Base-by-base conservation (phyloP, 2,888 invertebrate genomes). In the Agriotes lineatus region DNA sequence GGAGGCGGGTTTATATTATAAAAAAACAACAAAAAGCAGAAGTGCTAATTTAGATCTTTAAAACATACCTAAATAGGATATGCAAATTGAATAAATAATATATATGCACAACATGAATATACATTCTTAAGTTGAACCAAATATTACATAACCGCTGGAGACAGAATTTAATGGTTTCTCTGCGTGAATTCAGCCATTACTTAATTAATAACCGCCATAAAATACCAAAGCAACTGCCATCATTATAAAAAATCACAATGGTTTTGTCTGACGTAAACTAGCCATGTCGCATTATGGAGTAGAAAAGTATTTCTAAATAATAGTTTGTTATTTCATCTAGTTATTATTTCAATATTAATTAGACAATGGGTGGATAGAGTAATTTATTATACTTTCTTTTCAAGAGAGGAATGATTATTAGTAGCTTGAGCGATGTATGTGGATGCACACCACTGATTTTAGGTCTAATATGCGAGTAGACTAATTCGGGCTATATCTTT, bases 311-410 rank as follows among this genome's bases (percentile, higher is more conserved):
- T 42, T 18, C 16, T 18, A 18, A 16, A 42, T 14, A 18, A 42
- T 42, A 25, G 7, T 16, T 42, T 42, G 14, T 14, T 39, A 14
- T 39, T 12, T 14, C 12, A 39, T 16, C 42, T 42, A 6, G 42
- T 16, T 42, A 42, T 42, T 42, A 42, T 42, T 42, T 42, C 42
- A 16, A 5, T 42, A 14, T 39, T 39, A 42, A 42, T 42, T 42
- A 42, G 16, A 1, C 42, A 42, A 9, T 16, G 37, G 37, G 42
- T 14, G 37, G 5, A 2, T 39, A 16, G 14, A 42, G 6, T 25
- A 4, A 42, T 42, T 42, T 42, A 42, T 42, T 42, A 42, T 25
- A 42, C 42, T 42, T 42, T 42, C 42, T 42, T 42, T 42, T 25
- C 3, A 25, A 25, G 25, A 7, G 4, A 25, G 3, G 7, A 25